Evolutionary conservation across 2,797 vertebrate genomes (phyloP), one percentile per base, ranked within the genome.

Genomic region (Pseudomugil tenellus): DNA sequence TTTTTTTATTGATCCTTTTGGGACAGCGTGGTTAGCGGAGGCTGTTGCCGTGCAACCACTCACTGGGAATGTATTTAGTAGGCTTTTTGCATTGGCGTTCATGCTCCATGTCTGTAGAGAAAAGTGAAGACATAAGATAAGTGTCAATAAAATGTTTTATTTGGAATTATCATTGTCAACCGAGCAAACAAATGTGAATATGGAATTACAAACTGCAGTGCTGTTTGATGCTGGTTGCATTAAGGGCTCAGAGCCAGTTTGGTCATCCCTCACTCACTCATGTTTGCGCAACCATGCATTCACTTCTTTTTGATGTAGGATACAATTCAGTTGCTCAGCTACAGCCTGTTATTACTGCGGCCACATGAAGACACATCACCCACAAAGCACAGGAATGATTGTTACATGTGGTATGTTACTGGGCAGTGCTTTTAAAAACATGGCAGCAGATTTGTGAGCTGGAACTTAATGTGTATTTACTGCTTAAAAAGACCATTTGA

Each of bases 1-100:
- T 95, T 95, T 94, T 63, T 60, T 93, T 58, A 84, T 67, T 1
- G 91, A 87, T 66, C 91, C 93, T 16, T 94, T 95, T 48, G 91
- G 92, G 75, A 92, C 75, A 34, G 88, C 58, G 13, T 91, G 77
- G 41, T 87, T 83, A 2, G 93, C 87, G 2, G 84, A 74, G 23
- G 72, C 87, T 84, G 86, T 89, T 74, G 91, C 34, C 6, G 89
- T 92, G 58, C 93, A 84, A 25, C 77, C 76, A 21, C 82, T 79
- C 41, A 66, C 89, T 67, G 92, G 72, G 56, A 90, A 83, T 78
- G 92, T 94, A 73, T 67, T 95, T 58, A 93, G 88, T 70, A 95
- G 95, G 76, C 91, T 86, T 68, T 94, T 95, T 60, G 92, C 91
- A 13, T 88, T 19, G 2, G 49, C 28, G 41, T 86, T 77, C 61